Evolutionary conservation across 2,888 invertebrate genomes (phyloP), one percentile per base, ranked within the genome.

Genomic region (Epinotia demarniana): DNA sequence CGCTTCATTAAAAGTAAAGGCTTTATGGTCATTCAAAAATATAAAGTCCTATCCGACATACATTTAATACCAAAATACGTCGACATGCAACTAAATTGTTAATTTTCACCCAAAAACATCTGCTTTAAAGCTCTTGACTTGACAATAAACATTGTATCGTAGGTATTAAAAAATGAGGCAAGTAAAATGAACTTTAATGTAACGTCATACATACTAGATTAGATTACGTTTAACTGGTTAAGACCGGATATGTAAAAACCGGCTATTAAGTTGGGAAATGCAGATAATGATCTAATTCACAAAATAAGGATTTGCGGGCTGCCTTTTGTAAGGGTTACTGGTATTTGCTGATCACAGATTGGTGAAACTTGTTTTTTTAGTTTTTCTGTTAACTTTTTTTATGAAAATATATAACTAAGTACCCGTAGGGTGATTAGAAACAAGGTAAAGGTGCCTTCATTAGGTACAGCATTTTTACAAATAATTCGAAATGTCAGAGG

Each of bases 211-310:
- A 71, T 74, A 67, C 69, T 16, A 57, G 58, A 73, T 72, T 76
- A 4, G 23, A 8, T 53, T 5, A 46, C 60, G 73, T 39, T n/a
- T 68, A 75, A 78, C 79, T 76, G 78, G 79, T 78, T 79, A 57
- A 72, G 81, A 85, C 85, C 87, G 87, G 88, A 88, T 87, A 84
- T 85, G 77, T 81, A 80, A 85, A 88, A 87, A 86, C 83, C 82
- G 84, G 84, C 84, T 87, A 88, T 84, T 89, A 83, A 84, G 81
- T 81, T 80, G 83, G 87, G 80, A 89, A 88, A 80, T 78, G 69
- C 75, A 87, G 92, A 93, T 93, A 91, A 90, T 87, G 85, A 92
- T 93, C 92, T 90, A 88, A 90, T 90, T 84, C 86, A 84, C 85
- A 83, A 85, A 89, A 89, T 89, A 88, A 87, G 89, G 89, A 90